A percentile compares a stretch with the other conserved stretches of the same genome.
phyloP scores from a whole-genome alignment of 2,888 invertebrate species.

The Gymnosoma rotundatum region DNA sequence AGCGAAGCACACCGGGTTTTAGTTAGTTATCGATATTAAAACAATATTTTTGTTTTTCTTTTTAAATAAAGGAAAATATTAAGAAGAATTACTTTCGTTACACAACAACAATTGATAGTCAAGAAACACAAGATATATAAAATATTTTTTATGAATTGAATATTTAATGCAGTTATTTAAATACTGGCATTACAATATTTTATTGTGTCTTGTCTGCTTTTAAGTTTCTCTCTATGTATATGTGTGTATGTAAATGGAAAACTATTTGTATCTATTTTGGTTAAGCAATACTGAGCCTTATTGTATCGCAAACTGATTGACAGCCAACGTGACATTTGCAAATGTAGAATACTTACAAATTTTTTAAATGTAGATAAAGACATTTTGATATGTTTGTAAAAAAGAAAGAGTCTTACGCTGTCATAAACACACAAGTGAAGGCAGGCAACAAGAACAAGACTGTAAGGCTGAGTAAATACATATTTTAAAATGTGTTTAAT shows the following conservation, averaged over 20 bases:
- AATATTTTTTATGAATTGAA: neutral
- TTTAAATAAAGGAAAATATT: no score
- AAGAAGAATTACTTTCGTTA: no score
- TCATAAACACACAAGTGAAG: neutral
- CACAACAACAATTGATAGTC: no score
- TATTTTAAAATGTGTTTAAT: neutral
- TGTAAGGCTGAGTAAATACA: neutral
- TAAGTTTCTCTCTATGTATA: neutral
- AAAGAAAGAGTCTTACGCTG: slow-evolving; percentile 3
- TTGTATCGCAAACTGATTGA: slow-evolving; percentile 66
- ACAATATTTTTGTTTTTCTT: no score
- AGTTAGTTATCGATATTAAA: no score
- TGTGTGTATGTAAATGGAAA: slow-evolving; percentile 9
- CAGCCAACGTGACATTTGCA: slow-evolving; percentile 70
- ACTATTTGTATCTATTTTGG: slow-evolving; percentile 44
- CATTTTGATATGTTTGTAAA: neutral
- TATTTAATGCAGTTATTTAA: neutral
- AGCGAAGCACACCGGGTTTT: no score
- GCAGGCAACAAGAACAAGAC: neutral
- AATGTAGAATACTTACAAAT: slow-evolving; percentile 57
- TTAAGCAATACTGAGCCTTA: slow-evolving; percentile 52
- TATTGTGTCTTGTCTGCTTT: neutral
- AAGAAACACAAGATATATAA: no score
- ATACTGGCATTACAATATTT: neutral
- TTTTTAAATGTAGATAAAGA: slow-evolving; percentile 4